Base-by-base conservation (phyloP, 1,140 invertebrate genomes). In the Babylonia areolata region DNA sequence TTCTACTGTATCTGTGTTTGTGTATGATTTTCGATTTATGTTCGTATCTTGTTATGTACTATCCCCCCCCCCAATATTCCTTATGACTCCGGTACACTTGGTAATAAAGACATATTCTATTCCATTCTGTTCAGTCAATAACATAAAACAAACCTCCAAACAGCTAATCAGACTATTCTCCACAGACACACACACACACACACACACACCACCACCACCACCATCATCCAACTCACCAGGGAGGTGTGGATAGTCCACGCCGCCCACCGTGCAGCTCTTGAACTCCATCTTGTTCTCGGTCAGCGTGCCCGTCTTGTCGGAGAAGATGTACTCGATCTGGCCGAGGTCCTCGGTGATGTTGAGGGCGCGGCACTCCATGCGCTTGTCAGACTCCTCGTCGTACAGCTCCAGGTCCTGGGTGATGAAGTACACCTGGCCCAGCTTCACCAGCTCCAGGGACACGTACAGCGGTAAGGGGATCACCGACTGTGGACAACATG, bases 231-330 rank as follows among this genome's bases (percentile, higher is more conserved):
- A 23, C 75, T 87, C 80, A 92, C 92, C 90, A 86, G 90, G 90
- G 40, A 88, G 64, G 90, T 92, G 91, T 46, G 91, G 91, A 86
- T 98, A 99, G 94, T 99, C 98, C 15, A 97, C 96, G 0, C 97
- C 98, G 39, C 96, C 97, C 20, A 99, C 97, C 0, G 97, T 96
- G 93, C 98, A 99, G 77, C 97, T 95, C 89, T 93, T 95, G 94
- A 99, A 99, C 86, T 99, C 96, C 98, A 99, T 99, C 94, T 98
- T 97, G 93, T 99, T 99, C 94, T 99, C 98, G 15, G 99, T 99
- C 33, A 99, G 94, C 3, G 98, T 99, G 9, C 99, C 98, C 1
- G 98, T 99, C 94, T 99, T 99, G 93, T 99, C 99, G 17, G 97
- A 99, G 95, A 99, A 99, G 78, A 99, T 96, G 93, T 99, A 99